These are phyloP conservation scores for Albula glossodonta DNA, from an alignment of 2,113 vertebrate species.

Conservation along the genomic window DNA sequence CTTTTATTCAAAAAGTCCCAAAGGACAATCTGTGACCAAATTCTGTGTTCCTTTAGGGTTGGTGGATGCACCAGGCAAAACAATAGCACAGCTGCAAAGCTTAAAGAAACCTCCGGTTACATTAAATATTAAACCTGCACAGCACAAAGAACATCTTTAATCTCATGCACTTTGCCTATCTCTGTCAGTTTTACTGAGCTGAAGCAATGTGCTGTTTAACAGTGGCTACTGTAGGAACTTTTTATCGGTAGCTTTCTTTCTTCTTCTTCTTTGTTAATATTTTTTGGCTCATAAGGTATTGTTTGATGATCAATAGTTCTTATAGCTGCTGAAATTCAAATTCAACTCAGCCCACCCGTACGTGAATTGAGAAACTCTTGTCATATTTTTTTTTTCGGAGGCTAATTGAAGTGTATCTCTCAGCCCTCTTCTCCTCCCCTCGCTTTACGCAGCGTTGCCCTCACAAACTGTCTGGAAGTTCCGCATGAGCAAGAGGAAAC, in stretches of 20 bases:
- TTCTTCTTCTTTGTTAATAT: neutral
- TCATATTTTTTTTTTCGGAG: constrained; percentile 16
- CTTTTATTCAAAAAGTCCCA: neutral
- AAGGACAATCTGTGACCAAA: constrained; percentile 8
- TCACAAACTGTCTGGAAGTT: constrained; percentile 21
- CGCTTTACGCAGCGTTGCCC: neutral
- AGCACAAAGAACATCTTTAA: too few relatives aligned
- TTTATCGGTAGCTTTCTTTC: neutral
- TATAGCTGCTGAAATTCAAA: constrained; percentile 39
- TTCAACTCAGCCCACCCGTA: constrained; percentile 29
- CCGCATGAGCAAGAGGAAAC: constrained; percentile 27
- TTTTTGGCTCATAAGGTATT: constrained; percentile 6
- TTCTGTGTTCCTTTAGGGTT: constrained; percentile 27
- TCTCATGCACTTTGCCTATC: too few relatives aligned
- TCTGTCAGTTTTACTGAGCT: neutral
- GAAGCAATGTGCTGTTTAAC: neutral
- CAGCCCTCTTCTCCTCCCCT: constrained; percentile 20
- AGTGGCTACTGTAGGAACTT: neutral
- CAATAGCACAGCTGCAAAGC: constrained; percentile 31
- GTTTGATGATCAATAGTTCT: neutral
- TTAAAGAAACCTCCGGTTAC: constrained; percentile 38
- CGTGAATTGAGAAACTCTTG: constrained; percentile 28
- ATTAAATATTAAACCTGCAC: constrained; percentile 35
- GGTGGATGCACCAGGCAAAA: constrained; percentile 19
- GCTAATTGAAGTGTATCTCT: neutral